Evolutionary conservation across 2,888 invertebrate genomes (phyloP), one percentile per base, ranked within the genome.

Genomic region (Morinoia aosen): DNA sequence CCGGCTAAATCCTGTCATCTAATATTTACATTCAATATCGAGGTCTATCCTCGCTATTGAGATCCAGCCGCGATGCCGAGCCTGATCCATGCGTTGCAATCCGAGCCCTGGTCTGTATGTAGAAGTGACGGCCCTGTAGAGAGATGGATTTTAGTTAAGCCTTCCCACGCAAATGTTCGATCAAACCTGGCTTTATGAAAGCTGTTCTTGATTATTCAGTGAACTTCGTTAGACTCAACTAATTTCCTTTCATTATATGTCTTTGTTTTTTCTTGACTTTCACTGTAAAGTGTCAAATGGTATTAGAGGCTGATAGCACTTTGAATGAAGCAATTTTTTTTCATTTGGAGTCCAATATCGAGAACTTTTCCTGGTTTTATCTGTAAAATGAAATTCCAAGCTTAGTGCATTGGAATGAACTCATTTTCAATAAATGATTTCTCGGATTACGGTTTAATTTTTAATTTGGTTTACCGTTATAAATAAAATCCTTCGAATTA

Each of bases 21-120:
- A 93, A 93, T 93, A 93, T 93, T 93, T 93, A 93, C 93, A 57
- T 93, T 93, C 93, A 93, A 93, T 93, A 93, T 57, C 57, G 93
- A 57, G 57, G 93, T 56, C 93, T 57, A 14, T 93, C 25, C 93
- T 93, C 48, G 93, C 93, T 48, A 57, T 93, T 93, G 93, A 93
- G 57, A 56, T 56, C 91, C 56, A 33, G 39, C 39, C 39, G 48
- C 25, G 91, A 91, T 93, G 57, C 33, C 25, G 33, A 19, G 76
- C 76, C 33, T 76, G 76, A 76, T 76, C 76, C 76, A 33, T 76
- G 76, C 76, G 33, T 76, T 16, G 76, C 76, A 76, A 76, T 76
- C 76, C 76, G 19, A 33, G 76, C 33, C 33, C 76, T 33, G 25
- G 76, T 33, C 76, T 33, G 33, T 76, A 33, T 76, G 33, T 76